phyloP scores from a whole-genome alignment of 2,113 vertebrate species.

The Carassius carassius region DNA sequence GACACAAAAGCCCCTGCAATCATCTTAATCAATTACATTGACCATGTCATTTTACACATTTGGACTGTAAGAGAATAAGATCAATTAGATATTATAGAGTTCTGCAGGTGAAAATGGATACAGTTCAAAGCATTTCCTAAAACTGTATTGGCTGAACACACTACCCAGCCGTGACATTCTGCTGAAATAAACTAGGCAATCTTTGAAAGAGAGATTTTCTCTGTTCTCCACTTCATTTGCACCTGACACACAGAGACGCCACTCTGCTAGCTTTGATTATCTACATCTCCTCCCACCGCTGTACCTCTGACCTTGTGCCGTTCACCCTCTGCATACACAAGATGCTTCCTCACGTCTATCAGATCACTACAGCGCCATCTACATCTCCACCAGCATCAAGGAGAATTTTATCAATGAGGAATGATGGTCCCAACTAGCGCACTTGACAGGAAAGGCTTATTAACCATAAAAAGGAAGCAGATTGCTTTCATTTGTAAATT shows the following conservation, averaged over 20 bases:
- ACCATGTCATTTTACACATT: neutral
- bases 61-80: constrained; percentile 6
- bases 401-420: constrained; percentile 48
- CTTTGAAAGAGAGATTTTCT: constrained; percentile 31
- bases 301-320: constrained; percentile 74
- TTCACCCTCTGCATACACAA: constrained; percentile 51
- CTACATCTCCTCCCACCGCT: constrained; percentile 61
- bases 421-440: neutral
- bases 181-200: constrained; percentile 3
- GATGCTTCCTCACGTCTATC: constrained; percentile 62
- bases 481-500: constrained; percentile 14
- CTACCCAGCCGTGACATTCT: neutral
- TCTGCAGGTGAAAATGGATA: neutral
- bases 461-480: neutral
- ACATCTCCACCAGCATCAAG: constrained; percentile 57
- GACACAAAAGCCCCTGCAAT: neutral
- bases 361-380: constrained; percentile 59
- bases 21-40: neutral
- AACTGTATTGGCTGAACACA: neutral
- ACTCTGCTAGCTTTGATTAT: constrained; percentile 55
- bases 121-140: constrained; percentile 13
- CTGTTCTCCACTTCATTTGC: constrained; percentile 16
- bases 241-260: constrained; percentile 38
- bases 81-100: constrained; percentile 2
- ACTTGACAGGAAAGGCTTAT: neutral